Conservation (phyloP, 2,113 vertebrate species). For the Paratilapia polleni region DNA sequence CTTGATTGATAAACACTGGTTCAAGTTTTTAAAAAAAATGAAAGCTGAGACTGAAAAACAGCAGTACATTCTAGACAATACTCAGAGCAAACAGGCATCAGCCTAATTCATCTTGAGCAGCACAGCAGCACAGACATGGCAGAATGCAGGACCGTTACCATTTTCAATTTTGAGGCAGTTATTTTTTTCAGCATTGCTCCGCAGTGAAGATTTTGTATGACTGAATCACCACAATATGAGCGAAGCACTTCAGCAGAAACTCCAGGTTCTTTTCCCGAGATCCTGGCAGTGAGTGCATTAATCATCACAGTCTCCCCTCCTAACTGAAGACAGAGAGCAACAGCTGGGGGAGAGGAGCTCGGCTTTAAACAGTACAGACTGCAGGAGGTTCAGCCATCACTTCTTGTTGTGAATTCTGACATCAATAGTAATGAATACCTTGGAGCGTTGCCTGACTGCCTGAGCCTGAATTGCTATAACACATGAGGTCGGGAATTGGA, state of each 20-base stretch:
- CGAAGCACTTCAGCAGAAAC: constrained; percentile 58
- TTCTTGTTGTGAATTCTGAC: constrained; percentile 76
- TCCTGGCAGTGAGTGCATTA: constrained; percentile 73
- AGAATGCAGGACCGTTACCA: constrained; percentile 18
- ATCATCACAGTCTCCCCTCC: constrained; percentile 67
- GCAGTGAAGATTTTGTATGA: constrained; percentile 24
- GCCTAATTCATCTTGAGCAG: constrained; percentile 46
- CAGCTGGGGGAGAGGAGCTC: constrained; percentile 70
- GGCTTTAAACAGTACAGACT: constrained; percentile 75
- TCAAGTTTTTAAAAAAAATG: constrained; percentile 3
- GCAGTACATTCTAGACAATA: constrained; percentile 27
- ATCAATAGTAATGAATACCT: constrained; percentile 79
- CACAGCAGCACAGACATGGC: constrained; percentile 27
- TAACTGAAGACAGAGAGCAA: constrained; percentile 67
- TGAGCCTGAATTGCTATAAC: constrained; percentile 61
- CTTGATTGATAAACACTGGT: constrained; percentile 36
- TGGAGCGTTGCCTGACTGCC: constrained; percentile 70
- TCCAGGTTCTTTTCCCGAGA: constrained; percentile 54
- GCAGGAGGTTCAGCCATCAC: constrained; percentile 76
- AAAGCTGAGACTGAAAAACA: constrained; percentile 30
- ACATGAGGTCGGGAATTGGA: constrained; percentile 38
- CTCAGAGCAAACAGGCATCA: constrained; percentile 33
- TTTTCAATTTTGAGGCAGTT: constrained; percentile 51
- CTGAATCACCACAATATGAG: constrained; percentile 45
- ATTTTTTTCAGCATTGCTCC: constrained; percentile 29